Evolutionary conservation across 2,888 invertebrate species (phyloP).

Genomic region (Tenthredo mesomela): DNA sequence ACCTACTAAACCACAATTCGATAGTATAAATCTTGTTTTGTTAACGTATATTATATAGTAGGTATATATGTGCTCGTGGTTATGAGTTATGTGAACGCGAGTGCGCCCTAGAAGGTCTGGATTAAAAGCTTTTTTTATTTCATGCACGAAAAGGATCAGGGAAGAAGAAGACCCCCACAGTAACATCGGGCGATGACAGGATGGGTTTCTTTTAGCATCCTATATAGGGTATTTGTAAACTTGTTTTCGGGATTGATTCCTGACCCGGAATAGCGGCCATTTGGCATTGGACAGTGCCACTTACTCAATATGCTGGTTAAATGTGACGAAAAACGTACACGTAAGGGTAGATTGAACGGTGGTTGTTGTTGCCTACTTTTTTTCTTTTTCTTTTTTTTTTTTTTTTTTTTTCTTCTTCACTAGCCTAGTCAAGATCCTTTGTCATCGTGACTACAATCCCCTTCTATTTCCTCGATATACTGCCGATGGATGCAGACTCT

Average conservation of each 20-base stretch:
- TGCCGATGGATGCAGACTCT: neutral
- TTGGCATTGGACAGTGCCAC: constrained; percentile 12
- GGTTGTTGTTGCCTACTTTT: neutral
- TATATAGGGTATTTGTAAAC: neutral
- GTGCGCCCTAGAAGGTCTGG: neutral
- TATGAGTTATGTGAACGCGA: neutral
- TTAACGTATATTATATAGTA: neutral
- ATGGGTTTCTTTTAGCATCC: neutral
- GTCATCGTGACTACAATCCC: neutral
- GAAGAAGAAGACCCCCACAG: neutral
- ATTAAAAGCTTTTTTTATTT: constrained; percentile 26
- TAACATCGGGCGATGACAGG: neutral
- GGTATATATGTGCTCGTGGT: too few species aligned
- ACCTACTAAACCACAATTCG: neutral
- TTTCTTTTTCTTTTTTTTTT: too few species aligned
- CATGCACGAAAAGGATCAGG: too few species aligned
- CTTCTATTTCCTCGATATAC: neutral
- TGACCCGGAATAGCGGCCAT: neutral
- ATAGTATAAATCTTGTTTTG: neutral
- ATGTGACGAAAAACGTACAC: neutral
- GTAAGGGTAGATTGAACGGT: neutral
- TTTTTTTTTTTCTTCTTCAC: neutral
- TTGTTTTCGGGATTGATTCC: constrained; percentile 2
- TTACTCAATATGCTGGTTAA: neutral
- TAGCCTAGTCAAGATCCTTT: neutral